A percentile compares a stretch with the other conserved stretches of the same genome.
These are phyloP conservation scores for Hippocampus guttulatus DNA, from an alignment of 2,113 vertebrate species.

Conservation along the genomic window DNA sequence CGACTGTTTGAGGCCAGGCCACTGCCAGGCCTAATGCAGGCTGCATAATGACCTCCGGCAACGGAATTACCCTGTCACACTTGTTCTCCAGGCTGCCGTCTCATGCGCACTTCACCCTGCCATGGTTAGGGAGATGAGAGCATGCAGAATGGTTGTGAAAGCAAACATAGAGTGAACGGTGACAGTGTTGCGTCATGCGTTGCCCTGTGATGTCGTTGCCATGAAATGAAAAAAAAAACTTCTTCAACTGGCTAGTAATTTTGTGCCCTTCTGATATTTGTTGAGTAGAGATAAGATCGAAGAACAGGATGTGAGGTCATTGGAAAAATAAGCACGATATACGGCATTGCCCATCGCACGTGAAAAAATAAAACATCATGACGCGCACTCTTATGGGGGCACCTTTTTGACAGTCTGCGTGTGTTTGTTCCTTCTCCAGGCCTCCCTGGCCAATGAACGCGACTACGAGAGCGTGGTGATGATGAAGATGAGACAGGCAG, in stretches of 20 bases:
- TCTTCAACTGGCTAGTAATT: background rate
- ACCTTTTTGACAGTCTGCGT: background rate
- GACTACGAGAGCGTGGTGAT: conserved; percentile 95
- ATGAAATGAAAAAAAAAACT: conserved; percentile 6
- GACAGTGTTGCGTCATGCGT: conserved; percentile 18
- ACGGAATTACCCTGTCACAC: conserved; percentile 52
- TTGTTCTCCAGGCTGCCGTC: conserved; percentile 28
- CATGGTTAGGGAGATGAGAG: conserved; percentile 35
- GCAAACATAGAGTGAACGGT: conserved; percentile 33
- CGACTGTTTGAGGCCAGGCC: conserved; percentile 12
- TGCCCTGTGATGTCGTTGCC: conserved; percentile 15
- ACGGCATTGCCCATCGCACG: background rate
- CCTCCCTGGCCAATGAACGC: conserved; percentile 75
- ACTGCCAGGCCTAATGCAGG: conserved; percentile 41
- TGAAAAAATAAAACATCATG: background rate
- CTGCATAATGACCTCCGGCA: conserved; percentile 48
- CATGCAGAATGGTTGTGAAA: conserved; percentile 41
- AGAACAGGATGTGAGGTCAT: background rate
- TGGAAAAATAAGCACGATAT: background rate
- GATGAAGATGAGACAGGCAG: conserved; percentile 94
- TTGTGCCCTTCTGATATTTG: background rate
- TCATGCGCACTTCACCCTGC: conserved; percentile 27
- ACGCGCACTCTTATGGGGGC: background rate
- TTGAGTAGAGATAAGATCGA: background rate
- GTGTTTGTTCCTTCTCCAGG: conserved; percentile 59